A percentile compares a stretch with the other conserved stretches of the same genome.
Conservation (phyloP, 1,140 invertebrate species). For the Ridgeia piscesae region DNA sequence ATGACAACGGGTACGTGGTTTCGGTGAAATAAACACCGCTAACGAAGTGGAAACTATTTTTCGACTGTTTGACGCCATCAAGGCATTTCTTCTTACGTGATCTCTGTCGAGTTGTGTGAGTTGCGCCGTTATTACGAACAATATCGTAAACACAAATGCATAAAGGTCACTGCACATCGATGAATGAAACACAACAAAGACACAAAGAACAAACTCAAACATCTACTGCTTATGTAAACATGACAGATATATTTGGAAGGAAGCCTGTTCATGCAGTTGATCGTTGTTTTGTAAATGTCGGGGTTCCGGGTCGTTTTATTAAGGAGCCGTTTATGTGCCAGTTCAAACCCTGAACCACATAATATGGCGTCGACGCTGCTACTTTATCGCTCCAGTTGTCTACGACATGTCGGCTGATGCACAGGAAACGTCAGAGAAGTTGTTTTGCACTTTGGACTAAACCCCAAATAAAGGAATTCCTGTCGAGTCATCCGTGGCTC, state of each 20-base stretch:
- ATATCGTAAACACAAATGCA: neutral
- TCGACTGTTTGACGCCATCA: neutral
- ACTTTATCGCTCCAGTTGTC: no score
- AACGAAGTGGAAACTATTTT: neutral
- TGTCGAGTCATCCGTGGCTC: no score
- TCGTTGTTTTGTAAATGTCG: no score
- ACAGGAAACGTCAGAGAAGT: neutral
- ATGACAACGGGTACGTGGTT: neutral
- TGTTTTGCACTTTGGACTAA: neutral
- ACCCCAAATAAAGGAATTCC: neutral
- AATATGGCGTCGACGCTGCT: no score
- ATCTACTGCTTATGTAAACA: neutral
- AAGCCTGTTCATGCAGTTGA: no score
- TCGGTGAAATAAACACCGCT: neutral
- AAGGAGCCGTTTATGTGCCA: no score
- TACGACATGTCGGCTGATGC: neutral
- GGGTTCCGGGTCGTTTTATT: neutral
- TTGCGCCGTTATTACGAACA: neutral
- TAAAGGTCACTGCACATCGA: neutral
- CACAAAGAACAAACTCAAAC: neutral
- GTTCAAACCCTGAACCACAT: no score
- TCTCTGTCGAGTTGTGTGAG: neutral
- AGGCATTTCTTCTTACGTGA: neutral
- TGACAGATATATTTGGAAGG: no score
- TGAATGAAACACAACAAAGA: neutral